These are phyloP conservation scores for Lapara coniferarum DNA, from an alignment of 2,888 invertebrate species.

Conservation along the genomic window DNA sequence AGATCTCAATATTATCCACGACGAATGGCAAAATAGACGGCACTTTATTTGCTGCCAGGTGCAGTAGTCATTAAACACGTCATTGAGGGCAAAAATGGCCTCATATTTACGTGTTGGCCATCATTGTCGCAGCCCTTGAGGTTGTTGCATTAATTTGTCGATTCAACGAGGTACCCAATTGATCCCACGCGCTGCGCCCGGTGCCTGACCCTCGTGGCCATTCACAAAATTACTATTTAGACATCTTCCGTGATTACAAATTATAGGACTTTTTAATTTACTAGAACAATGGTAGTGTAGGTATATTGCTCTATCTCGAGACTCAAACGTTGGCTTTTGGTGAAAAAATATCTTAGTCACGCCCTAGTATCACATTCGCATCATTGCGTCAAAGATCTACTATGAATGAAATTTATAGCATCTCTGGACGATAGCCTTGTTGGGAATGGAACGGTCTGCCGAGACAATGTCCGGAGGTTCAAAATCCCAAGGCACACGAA, in stretches of 20 bases:
- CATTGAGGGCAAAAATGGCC: background rate
- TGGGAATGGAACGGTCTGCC: too few relatives aligned
- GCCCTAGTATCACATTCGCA: constrained; percentile 11
- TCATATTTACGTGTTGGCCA: background rate
- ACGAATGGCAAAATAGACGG: too few relatives aligned
- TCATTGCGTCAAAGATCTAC: background rate
- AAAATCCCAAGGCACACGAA: too few relatives aligned
- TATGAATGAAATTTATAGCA: background rate
- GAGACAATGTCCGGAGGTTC: too few relatives aligned
- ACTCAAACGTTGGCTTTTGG: constrained; percentile 30
- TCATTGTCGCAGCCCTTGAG: constrained; percentile 16
- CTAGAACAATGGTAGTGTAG: background rate
- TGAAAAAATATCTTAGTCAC: constrained; percentile 28
- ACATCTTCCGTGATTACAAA: constrained; percentile 69
- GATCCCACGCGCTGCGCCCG: constrained; percentile 68
- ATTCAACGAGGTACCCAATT: constrained; percentile 74
- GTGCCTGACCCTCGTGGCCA: constrained; percentile 64
- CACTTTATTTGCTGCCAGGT: too few relatives aligned
- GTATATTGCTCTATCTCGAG: constrained; percentile 20
- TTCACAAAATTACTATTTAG: constrained; percentile 75
- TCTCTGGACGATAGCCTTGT: too few relatives aligned
- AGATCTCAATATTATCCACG: too few relatives aligned
- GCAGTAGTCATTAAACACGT: too few relatives aligned
- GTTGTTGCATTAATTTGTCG: constrained; percentile 60
- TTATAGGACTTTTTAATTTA: background rate